These are phyloP conservation scores for Brachymystax lenok DNA, from an alignment of 2,797 vertebrate species.

Conservation along the genomic window DNA sequence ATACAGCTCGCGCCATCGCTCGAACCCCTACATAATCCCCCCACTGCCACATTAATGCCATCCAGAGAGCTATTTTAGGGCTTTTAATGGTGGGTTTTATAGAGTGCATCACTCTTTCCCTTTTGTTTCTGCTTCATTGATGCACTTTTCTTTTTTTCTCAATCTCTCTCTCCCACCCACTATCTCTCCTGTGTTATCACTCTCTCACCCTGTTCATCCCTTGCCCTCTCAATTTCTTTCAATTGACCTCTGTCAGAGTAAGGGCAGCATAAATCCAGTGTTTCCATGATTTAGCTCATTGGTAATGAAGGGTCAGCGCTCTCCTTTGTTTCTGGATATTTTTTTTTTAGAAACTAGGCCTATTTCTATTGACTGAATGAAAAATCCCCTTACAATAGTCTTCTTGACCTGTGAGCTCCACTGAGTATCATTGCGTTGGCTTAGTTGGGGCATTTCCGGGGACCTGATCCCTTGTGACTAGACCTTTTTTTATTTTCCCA, in stretches of 20 bases:
- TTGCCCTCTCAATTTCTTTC: too few species aligned
- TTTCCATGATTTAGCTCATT: not conserved
- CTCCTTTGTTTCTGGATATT: not conserved
- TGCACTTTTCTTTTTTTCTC: not conserved
- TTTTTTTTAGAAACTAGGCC: too few species aligned
- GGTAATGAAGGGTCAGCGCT: not conserved
- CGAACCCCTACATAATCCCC: constrained; percentile 23
- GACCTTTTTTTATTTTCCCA: constrained; percentile 15
- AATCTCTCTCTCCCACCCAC: constrained; percentile 42
- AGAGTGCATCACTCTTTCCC: constrained; percentile 23
- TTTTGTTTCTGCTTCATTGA: not conserved
- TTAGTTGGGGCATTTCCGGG: constrained; percentile 18
- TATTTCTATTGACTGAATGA: not conserved
- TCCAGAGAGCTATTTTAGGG: constrained; percentile 62
- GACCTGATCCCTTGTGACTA: constrained; percentile 14
- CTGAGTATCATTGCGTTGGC: not conserved
- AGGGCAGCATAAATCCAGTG: not conserved
- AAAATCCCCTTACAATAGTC: not conserved
- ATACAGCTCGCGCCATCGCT: constrained; percentile 36
- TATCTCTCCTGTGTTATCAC: not conserved
- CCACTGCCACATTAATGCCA: constrained; percentile 57
- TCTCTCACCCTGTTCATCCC: not conserved
- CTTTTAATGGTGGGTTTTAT: constrained; percentile 53
- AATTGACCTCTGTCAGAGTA: too few species aligned
- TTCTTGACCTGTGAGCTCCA: not conserved